Evolutionary conservation across 2,113 vertebrate genomes (phyloP).

Genomic region (Zapus hudsonius): DNA sequence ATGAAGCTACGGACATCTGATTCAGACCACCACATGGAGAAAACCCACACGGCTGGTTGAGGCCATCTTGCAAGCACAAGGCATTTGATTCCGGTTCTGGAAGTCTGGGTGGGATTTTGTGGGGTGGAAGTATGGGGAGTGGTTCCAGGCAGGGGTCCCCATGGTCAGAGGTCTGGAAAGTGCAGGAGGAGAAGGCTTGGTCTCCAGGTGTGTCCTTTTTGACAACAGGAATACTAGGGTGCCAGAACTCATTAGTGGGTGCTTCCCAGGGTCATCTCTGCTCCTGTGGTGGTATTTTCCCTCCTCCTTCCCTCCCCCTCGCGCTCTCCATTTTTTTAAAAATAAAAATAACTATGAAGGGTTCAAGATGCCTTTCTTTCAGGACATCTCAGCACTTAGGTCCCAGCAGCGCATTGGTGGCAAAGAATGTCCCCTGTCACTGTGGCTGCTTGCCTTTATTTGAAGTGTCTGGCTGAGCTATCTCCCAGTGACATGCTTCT

Average conservation of each 20-base stretch:
- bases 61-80: background rate
- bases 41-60: background rate
- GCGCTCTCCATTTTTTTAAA: background rate
- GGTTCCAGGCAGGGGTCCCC: background rate
- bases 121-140: background rate
- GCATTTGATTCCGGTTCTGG: background rate
- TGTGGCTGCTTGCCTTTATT: slow-evolving; percentile 71
- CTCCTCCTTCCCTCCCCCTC: background rate
- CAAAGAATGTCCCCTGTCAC: slow-evolving; percentile 81
- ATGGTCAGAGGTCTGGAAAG: background rate
- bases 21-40: no score
- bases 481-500: slow-evolving; percentile 79
- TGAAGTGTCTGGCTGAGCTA: slow-evolving; percentile 77
- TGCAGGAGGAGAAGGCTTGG: background rate
- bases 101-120: background rate
- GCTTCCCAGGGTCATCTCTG: background rate
- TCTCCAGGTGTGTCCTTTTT: background rate
- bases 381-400: slow-evolving; percentile 71
- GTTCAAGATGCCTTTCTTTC: slow-evolving; percentile 70
- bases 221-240: background rate
- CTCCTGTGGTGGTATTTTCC: background rate
- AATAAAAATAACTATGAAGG: slow-evolving; percentile 75
- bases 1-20: no score
- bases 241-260: background rate
- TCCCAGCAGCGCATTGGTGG: slow-evolving; percentile 49